phyloP scores from a whole-genome alignment of 37 sponge, comb jelly and placozoan genomes.

The Corticium candelabrum region DNA sequence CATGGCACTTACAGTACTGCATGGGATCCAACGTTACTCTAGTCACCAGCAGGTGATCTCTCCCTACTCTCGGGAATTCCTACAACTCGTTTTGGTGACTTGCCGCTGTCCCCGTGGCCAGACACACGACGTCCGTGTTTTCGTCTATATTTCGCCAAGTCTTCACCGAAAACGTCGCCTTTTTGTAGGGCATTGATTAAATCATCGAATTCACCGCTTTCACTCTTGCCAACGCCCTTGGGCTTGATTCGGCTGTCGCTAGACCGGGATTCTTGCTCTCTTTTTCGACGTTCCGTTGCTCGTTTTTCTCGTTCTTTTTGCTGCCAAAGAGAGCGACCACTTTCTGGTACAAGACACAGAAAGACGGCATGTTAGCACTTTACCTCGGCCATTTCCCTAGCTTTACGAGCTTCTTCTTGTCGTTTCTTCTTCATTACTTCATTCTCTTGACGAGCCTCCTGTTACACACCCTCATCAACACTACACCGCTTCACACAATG shows the following conservation, averaged over 20 bases:
- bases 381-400: not conserved
- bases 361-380: not conserved
- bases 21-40: too few species aligned
- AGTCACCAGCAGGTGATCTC: too few species aligned
- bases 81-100: not conserved
- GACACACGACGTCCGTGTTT: not conserved
- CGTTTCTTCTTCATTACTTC: constrained; percentile 42
- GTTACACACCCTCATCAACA: not conserved
- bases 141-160: not conserved
- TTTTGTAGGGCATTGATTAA: constrained; percentile 48
- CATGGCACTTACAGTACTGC: too few species aligned
- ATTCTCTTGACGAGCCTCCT: constrained; percentile 23
- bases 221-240: not conserved
- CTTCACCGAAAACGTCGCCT: constrained; percentile 41
- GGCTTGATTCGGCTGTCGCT: not conserved
- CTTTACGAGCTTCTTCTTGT: constrained; percentile 33
- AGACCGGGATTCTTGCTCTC: too few species aligned
- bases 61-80: not conserved
- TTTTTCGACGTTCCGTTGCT: not conserved
- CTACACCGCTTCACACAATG: not conserved
- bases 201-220: constrained; percentile 60
- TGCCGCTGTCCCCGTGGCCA: too few species aligned
- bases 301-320: not conserved
- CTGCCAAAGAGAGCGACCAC: not conserved
- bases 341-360: not conserved